Evolutionary conservation across 1,140 invertebrate genomes (phyloP).

Genomic region (Whitmania pigra): DNA sequence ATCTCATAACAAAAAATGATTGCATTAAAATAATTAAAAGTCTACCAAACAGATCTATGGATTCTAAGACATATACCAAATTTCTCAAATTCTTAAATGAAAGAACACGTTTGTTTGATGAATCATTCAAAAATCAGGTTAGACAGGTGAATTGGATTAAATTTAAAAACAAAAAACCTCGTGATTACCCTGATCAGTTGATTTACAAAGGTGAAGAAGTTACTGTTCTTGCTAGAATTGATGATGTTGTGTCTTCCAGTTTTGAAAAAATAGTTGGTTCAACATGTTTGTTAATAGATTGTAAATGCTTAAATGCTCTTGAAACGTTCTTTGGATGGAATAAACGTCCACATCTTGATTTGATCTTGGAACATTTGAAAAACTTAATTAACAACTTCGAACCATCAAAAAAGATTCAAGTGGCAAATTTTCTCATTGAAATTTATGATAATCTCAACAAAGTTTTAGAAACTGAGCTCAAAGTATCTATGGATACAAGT

Average conservation of each 20-base stretch:
- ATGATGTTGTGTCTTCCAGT: conserved; percentile 1
- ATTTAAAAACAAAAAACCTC: neutral
- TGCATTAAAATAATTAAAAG: too few species aligned
- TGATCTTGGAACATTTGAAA: conserved; percentile 4
- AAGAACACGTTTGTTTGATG: neutral
- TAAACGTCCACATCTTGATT: neutral
- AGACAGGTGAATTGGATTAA: neutral
- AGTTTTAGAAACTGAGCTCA: too few species aligned
- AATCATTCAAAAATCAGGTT: neutral
- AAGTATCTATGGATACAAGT: neutral
- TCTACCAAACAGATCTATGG: too few species aligned
- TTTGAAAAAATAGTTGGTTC: conserved; percentile 13
- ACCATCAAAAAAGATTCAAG: neutral
- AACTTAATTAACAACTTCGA: neutral
- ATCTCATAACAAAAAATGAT: too few species aligned
- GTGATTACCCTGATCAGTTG: neutral
- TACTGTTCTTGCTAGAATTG: neutral
- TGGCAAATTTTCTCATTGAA: neutral
- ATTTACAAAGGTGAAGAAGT: neutral
- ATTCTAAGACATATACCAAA: too few species aligned
- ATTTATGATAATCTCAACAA: conserved; percentile 2
- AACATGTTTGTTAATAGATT: neutral
- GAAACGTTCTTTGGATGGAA: conserved; percentile 7
- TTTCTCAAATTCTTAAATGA: neutral
- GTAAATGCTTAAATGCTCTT: neutral